Percentiles rank a stretch among this genome's conserved stretches.
These are phyloP conservation scores for Leucania comma DNA, from an alignment of 2,888 invertebrate genomes.

Conservation along the genomic window DNA sequence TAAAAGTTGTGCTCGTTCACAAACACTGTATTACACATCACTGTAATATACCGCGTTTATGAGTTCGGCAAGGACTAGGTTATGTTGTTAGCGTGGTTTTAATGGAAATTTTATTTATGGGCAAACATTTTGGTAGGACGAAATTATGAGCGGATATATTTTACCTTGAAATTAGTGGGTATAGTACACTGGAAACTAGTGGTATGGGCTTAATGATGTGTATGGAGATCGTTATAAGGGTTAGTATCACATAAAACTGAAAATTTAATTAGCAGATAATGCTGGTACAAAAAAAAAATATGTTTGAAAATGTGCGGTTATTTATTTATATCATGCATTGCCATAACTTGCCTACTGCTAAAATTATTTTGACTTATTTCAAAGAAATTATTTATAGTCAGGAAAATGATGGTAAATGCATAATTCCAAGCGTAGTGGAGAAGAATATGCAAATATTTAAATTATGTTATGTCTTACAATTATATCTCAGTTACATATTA, in stretches of 20 bases:
- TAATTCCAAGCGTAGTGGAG: too few species aligned
- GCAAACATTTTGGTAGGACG: slow-evolving; percentile 28
- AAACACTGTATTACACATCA: slow-evolving; percentile 63
- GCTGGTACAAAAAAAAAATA: not conserved
- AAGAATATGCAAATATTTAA: too few species aligned
- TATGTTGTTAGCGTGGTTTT: slow-evolving; percentile 50
- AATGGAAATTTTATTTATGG: slow-evolving; percentile 60
- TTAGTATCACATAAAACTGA: not conserved
- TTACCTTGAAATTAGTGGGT: slow-evolving; percentile 20
- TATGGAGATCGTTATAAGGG: not conserved
- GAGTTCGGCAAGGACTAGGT: slow-evolving; percentile 58
- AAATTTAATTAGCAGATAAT: not conserved
- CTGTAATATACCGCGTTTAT: slow-evolving; percentile 66
- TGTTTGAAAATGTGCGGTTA: not conserved
- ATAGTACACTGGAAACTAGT: slow-evolving; percentile 19
- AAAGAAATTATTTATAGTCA: too few species aligned
- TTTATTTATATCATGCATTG: not conserved
- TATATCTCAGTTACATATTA: too few species aligned
- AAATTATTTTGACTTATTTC: not conserved
- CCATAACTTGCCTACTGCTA: not conserved
- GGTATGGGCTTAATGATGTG: slow-evolving; percentile 15
- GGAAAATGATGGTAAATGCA: too few species aligned
- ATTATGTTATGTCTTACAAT: too few species aligned
- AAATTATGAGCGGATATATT: slow-evolving; percentile 21
- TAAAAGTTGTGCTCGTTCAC: slow-evolving; percentile 71